Percentiles rank a stretch among this genome's conserved stretches.
phyloP scores from a whole-genome alignment of 2,888 invertebrate genomes.

The Cepaea hortensis region DNA sequence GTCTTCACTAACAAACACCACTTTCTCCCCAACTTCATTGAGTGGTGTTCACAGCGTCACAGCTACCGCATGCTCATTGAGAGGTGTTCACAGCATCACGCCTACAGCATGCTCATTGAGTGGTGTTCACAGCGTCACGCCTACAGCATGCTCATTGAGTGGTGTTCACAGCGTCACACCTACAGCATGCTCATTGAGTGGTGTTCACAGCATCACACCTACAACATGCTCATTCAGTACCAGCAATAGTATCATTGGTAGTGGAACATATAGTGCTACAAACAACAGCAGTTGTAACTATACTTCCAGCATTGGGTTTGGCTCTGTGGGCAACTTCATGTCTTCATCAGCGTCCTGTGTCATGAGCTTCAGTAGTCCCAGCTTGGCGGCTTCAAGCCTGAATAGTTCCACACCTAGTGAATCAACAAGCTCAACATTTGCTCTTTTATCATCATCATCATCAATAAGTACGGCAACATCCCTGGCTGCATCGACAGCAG shows the following conservation, averaged over 20 bases:
- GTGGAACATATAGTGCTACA: neutral
- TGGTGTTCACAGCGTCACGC: neutral
- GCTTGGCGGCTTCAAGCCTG: neutral
- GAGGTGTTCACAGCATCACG: too few relatives aligned
- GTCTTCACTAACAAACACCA: constrained; percentile 10
- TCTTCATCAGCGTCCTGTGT: neutral
- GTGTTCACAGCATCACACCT: neutral
- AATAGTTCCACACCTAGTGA: neutral
- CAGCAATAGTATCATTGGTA: neutral
- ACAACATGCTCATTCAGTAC: neutral
- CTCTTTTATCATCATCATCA: neutral
- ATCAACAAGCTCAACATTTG: neutral
- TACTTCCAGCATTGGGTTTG: constrained; percentile 16
- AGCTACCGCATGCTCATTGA: too few relatives aligned
- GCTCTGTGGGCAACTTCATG: constrained; percentile 27
- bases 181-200: neutral
- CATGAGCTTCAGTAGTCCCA: constrained; percentile 1
- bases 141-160: neutral
- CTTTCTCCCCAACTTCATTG: neutral
- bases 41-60: neutral
- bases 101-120: neutral
- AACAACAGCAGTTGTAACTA: neutral
- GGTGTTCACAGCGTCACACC: neutral
- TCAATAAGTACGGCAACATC: neutral
- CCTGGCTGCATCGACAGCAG: neutral